Percentiles rank a stretch among this genome's conserved stretches.
Evolutionary conservation across 2,797 vertebrate genomes (phyloP).

Genomic region (Periophthalmus magnuspinnatus): DNA sequence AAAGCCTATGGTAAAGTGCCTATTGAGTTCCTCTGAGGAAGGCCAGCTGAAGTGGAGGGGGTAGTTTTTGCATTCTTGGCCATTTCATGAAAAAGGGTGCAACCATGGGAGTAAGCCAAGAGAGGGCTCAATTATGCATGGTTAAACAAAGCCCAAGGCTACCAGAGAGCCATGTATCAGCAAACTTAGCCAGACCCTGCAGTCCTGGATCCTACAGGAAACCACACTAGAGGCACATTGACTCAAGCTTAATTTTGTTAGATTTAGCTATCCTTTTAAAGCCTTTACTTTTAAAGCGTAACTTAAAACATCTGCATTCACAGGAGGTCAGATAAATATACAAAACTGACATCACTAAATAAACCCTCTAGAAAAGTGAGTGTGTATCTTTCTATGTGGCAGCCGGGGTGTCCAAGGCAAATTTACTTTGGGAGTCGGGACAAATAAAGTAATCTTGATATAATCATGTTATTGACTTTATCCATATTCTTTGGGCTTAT

Average conservation of each 20-base stretch:
- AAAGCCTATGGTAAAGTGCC: slow-evolving; percentile 3
- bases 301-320: slow-evolving; percentile 68
- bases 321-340: background rate
- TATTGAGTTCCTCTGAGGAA: slow-evolving; percentile 77
- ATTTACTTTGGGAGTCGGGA: background rate
- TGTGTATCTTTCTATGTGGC: background rate
- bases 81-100: slow-evolving; percentile 81
- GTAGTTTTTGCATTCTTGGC: slow-evolving; percentile 81
- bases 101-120: slow-evolving; percentile 81
- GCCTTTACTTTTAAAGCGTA: slow-evolving; percentile 12
- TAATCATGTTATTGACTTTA: slow-evolving; percentile 25
- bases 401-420: background rate
- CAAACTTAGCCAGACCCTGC: slow-evolving; percentile 57
- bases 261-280: background rate
- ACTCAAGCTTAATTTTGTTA: background rate
- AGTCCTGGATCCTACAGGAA: slow-evolving; percentile 50
- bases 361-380: background rate
- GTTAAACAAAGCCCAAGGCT: slow-evolving; percentile 79
- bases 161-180: slow-evolving; percentile 71
- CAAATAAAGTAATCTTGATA: background rate
- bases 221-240: slow-evolving; percentile 3
- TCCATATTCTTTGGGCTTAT: slow-evolving; percentile 33
- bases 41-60: slow-evolving; percentile 72
- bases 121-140: slow-evolving; percentile 82
- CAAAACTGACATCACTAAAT: background rate